Evolutionary conservation across 2,888 invertebrate genomes (phyloP), one percentile per base, ranked within the genome.

Genomic region (Lobophora halterata): DNA sequence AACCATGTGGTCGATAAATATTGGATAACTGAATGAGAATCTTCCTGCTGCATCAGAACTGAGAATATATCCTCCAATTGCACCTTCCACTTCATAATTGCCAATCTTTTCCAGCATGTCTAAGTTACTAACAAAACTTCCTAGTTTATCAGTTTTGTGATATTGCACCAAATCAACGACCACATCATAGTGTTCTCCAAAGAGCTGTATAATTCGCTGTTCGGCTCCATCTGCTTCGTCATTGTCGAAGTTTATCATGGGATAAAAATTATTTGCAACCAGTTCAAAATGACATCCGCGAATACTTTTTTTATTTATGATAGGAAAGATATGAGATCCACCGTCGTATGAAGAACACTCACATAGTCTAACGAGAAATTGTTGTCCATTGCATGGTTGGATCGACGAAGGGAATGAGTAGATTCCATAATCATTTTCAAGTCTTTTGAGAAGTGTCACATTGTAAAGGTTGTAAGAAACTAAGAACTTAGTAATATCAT

Each of bases 11-110:
- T 59, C 68, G 12, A 52, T 28, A 0, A 24, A 3, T 10, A 56
- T 10, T 4, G 68, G 68, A 33, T 63, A 63, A 3, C 29, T 35
- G 24, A 42, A 54, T 0, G 54, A 53, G 29, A 49, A 32, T 6
- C 35, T 47, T 1, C 19, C 21, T 17, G 38, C 23, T 3, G n/a
- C 19, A 8, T 7, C 7, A 2, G 5, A 1, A 2, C 24, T 33
- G 1, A 61, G 9, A 10, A 46, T 41, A 29, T 56, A 62, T 4
- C 60, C 62, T 3, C 63, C 62, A 5, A 64, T 12, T 5, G 52
- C 61, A 2, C 67, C 72, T 40, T 69, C 68, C 2, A 48, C 53
- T 39, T 58, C 47, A 23, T 55, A 54, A 2, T 37, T 29, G 3
- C 11, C 24, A 3, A 70, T 49, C 38, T 50, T 52, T 5, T 43